Evolutionary conservation across 1,140 invertebrate species (phyloP).

Genomic region (Drosophila oshimai): DNA sequence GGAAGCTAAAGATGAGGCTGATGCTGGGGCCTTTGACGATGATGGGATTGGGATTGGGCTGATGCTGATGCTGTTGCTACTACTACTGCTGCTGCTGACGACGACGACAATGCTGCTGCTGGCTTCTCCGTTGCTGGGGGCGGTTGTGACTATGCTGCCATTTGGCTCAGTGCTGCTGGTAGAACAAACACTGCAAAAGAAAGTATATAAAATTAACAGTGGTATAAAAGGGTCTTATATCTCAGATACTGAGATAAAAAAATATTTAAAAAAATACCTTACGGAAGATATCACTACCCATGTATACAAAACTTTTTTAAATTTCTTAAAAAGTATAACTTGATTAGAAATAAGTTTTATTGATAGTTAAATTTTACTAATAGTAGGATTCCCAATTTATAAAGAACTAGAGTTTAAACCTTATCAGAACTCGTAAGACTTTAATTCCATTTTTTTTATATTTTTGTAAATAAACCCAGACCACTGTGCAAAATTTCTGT

Average conservation of each 20-base stretch:
- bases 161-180: slow-evolving; percentile 50
- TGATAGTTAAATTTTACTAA: too few species aligned
- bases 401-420: too few species aligned
- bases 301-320: too few species aligned
- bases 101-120: slow-evolving; percentile 27
- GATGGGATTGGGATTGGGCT: not conserved
- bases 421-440: too few species aligned
- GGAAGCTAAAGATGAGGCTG: not conserved
- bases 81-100: slow-evolving; percentile 28
- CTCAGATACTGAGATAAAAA: not conserved
- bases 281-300: too few species aligned
- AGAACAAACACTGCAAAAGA: slow-evolving; percentile 44
- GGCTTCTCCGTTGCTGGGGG: slow-evolving; percentile 24
- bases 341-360: too few species aligned
- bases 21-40: slow-evolving; percentile 6
- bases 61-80: slow-evolving; percentile 10
- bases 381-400: too few species aligned
- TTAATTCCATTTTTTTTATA: too few species aligned
- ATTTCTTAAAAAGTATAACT: too few species aligned
- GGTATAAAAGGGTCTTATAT: not conserved
- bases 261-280: too few species aligned
- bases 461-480: not conserved
- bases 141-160: slow-evolving; percentile 33
- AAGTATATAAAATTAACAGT: slow-evolving; percentile 12
- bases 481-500: slow-evolving; percentile 12